Evolutionary conservation across 2,888 invertebrate species (phyloP), one percentile per base, ranked within the genome.

Genomic region (Congeria kusceri): DNA sequence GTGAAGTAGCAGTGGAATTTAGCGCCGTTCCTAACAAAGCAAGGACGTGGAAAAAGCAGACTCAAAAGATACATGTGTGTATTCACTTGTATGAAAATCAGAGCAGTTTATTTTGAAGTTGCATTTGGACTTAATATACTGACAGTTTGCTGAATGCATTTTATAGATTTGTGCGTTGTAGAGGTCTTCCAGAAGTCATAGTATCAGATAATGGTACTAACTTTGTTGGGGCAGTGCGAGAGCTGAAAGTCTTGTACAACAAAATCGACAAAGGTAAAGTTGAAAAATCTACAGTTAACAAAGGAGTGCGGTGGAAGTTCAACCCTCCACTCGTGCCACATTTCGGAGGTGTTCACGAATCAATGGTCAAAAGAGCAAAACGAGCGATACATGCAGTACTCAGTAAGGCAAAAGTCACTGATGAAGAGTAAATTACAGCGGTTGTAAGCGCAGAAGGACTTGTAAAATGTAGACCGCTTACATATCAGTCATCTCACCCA

Each of bases 321-420:
- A 82, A 80, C 64, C 86, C 80, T 9, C 83, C 87, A 59, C 2
- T 68, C 0, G 80, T 81, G 3, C 85, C 84, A 49, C 80, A 86
- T 62, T 81, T 75, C 20, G 77, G 81, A 59, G 84, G 83, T 5
- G 72, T 80, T 13, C 80, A 82, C n/a, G 81, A 86, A 62, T 47
- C 61, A 1, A 79, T 84, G 77, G 68, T 87, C 0, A 83, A 79
- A 49, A 46, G 49, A 23, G 83, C 84, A 15, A 86, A 85, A 75
- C 44, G 69, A 23, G 84, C 86, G 11, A 76, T 84, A 2, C 73
- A 62, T 59, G 80, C 75, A 13, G 71, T 85, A 0, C 53, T 84
- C 18, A 59, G 68, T 1, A 28, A 44, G 27, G 78, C 82, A 7
- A 77, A 83, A 20, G 67, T 85, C 7, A 85, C 63, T 25, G 83